Percentiles rank a stretch among this genome's conserved stretches.
These are phyloP conservation scores for Lochmaea capreae DNA, from an alignment of 2,888 invertebrate genomes.

Conservation along the genomic window DNA sequence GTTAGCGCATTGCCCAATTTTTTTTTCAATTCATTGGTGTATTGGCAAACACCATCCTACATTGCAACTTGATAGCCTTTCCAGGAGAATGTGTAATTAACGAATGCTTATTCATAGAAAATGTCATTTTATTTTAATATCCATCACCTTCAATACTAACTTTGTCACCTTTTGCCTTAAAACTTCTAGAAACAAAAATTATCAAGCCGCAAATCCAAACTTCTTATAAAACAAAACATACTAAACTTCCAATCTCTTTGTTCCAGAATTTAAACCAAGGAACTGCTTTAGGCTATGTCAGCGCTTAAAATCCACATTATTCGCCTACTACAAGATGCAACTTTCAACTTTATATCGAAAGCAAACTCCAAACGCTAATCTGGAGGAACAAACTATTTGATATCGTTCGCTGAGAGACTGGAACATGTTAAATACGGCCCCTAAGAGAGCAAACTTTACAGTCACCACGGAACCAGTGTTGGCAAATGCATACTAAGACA, in stretches of 20 bases:
- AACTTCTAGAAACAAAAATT: neutral
- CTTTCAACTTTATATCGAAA: constrained; percentile 30
- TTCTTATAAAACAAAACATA: constrained; percentile 12
- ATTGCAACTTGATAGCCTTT: too few species aligned
- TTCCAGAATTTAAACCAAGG: constrained; percentile 27
- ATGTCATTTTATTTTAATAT: too few species aligned
- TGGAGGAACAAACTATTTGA: constrained; percentile 34
- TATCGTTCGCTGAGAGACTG: constrained; percentile 31
- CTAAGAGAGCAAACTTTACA: constrained; percentile 47
- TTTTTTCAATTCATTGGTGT: too few species aligned
- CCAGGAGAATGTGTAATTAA: too few species aligned
- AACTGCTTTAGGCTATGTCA: constrained; percentile 11
- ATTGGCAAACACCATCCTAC: too few species aligned
- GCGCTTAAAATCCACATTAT: constrained; percentile 10
- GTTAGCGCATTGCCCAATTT: too few species aligned
- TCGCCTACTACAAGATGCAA: constrained; percentile 25
- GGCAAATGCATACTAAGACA: constrained; percentile 54
- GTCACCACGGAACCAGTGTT: constrained; percentile 48
- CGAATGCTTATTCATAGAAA: too few species aligned
- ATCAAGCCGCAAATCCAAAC: neutral
- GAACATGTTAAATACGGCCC: constrained; percentile 47
- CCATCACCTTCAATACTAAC: neutral
- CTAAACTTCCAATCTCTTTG: constrained; percentile 18
- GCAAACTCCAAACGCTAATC: constrained; percentile 32
- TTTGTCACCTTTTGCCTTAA: neutral